Conservation (phyloP, 1,140 invertebrate genomes). For the Drosophila erecta region DNA sequence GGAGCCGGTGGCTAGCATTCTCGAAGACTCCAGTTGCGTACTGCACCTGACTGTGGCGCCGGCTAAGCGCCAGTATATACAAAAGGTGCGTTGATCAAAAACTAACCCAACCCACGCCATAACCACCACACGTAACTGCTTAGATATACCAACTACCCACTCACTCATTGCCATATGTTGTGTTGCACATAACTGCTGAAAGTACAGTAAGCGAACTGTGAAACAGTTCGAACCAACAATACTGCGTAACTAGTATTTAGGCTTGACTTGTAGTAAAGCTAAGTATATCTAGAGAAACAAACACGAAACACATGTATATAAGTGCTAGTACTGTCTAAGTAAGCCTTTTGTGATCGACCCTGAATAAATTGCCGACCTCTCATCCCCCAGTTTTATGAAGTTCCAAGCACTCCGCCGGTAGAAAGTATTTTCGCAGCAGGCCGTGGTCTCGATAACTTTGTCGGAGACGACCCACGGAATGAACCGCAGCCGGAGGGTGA, state of each 20-base stretch:
- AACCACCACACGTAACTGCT: conserved; percentile 44
- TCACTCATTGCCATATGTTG: conserved; percentile 32
- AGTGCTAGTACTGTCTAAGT: conserved; percentile 56
- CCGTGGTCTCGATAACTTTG: conserved; percentile 29
- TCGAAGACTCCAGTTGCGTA: conserved; percentile 88
- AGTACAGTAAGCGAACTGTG: conserved; percentile 16
- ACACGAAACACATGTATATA: conserved; percentile 41
- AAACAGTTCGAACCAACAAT: conserved; percentile 18
- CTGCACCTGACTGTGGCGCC: conserved; percentile 89
- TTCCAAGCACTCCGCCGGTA: conserved; percentile 42
- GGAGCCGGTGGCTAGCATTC: conserved; percentile 89
- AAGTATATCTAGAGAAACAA: conserved; percentile 30
- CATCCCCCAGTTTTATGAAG: conserved; percentile 72
- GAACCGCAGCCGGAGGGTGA: conserved; percentile 10
- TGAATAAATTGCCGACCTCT: conserved; percentile 72
- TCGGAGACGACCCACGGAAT: conserved; percentile 14
- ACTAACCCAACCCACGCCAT: conserved; percentile 56
- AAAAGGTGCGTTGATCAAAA: conserved; percentile 85
- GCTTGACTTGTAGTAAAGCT: conserved; percentile 36
- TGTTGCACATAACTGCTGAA: conserved; percentile 24
- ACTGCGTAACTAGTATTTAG: conserved; percentile 28
- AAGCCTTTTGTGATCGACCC: conserved; percentile 65
- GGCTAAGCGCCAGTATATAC: conserved; percentile 85
- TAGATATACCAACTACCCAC: conserved; percentile 33
- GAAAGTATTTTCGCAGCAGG: conserved; percentile 64